These are phyloP conservation scores for Ceyx melanurus DNA, from an alignment of 2,113 vertebrate genomes.

Conservation along the genomic window DNA sequence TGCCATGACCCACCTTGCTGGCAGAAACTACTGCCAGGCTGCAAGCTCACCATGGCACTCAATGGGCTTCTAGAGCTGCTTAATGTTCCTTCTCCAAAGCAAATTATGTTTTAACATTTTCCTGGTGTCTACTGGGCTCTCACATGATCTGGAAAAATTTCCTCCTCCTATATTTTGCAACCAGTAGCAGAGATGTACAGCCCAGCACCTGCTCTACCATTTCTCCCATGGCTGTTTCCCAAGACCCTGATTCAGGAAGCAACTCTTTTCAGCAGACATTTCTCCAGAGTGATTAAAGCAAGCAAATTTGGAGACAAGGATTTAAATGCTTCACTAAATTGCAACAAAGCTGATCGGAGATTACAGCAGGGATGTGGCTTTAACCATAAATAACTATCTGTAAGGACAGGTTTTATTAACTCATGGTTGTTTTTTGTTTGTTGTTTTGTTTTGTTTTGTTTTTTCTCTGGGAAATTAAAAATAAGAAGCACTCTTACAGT, in stretches of 20 bases:
- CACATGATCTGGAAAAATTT: neutral
- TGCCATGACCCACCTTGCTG: fast-evolving
- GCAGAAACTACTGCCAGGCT: neutral
- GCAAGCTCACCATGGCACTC: fast-evolving
- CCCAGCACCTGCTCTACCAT: neutral
- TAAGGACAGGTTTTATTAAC: neutral
- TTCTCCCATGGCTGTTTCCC: neutral
- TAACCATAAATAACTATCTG: neutral
- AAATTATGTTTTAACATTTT: neutral
- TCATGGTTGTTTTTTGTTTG: neutral
- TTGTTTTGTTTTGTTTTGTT: neutral
- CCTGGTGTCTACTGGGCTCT: neutral
- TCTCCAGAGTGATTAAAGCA: constrained; percentile 17
- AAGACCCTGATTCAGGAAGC: neutral
- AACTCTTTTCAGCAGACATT: neutral
- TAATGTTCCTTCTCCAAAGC: neutral
- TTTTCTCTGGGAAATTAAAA: neutral
- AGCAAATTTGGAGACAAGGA: constrained; percentile 4
- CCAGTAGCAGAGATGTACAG: neutral
- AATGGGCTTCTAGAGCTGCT: neutral
- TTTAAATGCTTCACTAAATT: neutral
- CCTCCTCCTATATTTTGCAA: neutral
- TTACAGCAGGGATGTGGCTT: neutral
- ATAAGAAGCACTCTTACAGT: neutral
- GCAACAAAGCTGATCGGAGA: constrained; percentile 2